Evolutionary conservation across 1,140 invertebrate species (phyloP), one percentile per base, ranked within the genome.

Genomic region (Drosophila pandora): DNA sequence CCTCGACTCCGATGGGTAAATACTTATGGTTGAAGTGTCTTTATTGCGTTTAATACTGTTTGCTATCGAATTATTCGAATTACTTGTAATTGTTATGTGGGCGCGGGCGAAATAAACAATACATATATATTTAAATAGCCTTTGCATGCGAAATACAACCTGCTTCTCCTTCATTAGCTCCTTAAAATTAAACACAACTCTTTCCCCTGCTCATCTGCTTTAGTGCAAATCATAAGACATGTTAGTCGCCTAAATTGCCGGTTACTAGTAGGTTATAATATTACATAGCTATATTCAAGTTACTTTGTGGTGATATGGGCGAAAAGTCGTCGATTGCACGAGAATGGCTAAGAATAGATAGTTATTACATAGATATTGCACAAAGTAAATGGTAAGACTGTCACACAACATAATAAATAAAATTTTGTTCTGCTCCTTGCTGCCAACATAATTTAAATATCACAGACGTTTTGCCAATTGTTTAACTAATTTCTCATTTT

Each of bases 391-490:
- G 9, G 50, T 59, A 56, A 59, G 63, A 58, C 52, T 48, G 64
- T 70, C 50, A 81, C 57, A 78, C 54, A 81, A 78, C 53, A 68
- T 53, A 87, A 82, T 76, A 55, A 85, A 72, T 78, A 68, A 28
- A 78, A 70, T 82, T 87, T 88, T 49, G 80, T 49, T 79, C 70
- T 70, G 25, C 56, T 70, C 13, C 41, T 13, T 17, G 59, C 76
- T 65, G 64, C 63, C 67, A 87, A 85, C 74, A 82, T 79, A 88
- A 85, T 85, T 87, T 76, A 85, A 85, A 85, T 85, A 85, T 85
- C 82, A 85, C 82, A 85, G 82, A 85, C 82, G 79, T 82, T 85
- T 85, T 85, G 82, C 82, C 82, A 85, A 85, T 85, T 85, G 67
- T 76, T 68, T 76, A 85, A 85, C 80, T 79, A 79, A 85, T 82